phyloP scores from a whole-genome alignment of 2,888 invertebrate genomes.

The Stomorhina lunata region DNA sequence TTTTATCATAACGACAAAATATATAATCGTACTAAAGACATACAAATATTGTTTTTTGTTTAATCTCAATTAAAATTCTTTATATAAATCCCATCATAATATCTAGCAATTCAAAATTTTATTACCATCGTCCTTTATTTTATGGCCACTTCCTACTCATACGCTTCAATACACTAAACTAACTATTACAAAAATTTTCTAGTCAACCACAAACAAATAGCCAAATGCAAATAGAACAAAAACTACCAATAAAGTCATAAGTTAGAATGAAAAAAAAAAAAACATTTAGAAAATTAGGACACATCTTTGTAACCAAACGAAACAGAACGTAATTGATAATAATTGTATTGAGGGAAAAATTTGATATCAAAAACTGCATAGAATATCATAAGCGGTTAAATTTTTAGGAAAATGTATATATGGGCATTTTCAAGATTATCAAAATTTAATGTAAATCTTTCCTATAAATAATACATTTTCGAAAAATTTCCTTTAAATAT shows the following conservation, averaged over 20 bases:
- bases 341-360: background rate
- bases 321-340: conserved; percentile 7
- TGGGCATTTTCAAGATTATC: too few relatives aligned
- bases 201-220: background rate
- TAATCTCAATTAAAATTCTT: too few relatives aligned
- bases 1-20: too few relatives aligned
- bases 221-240: background rate
- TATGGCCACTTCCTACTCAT: background rate
- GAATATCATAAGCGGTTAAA: conserved; percentile 16
- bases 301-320: background rate
- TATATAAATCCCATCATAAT: too few relatives aligned
- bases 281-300: background rate
- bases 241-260: background rate
- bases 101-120: background rate
- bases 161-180: background rate
- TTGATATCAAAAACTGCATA: background rate
- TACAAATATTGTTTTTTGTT: too few relatives aligned
- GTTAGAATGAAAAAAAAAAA: background rate
- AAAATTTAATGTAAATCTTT: too few relatives aligned
- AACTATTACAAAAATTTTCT: background rate
- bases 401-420: background rate
- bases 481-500: too few relatives aligned
- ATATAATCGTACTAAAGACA: too few relatives aligned
- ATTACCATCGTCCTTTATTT: background rate
- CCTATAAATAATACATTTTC: too few relatives aligned